Conservation (phyloP, 2,797 vertebrate species). For the Sciurus vulgaris region DNA sequence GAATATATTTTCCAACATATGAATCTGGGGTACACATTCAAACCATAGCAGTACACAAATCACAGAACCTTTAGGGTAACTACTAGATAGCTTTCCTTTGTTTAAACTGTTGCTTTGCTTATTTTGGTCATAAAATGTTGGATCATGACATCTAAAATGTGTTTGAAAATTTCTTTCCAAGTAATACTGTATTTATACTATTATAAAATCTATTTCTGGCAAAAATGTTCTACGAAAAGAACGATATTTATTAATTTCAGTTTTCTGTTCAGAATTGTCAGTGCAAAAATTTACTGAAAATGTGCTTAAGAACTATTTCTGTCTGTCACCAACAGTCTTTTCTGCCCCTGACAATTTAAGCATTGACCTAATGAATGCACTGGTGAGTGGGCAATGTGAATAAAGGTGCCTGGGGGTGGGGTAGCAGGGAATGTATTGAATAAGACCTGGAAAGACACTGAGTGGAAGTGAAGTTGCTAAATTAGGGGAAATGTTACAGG, state of each 20-base stretch:
- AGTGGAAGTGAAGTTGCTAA: neutral
- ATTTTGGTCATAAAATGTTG: neutral
- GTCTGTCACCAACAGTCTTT: neutral
- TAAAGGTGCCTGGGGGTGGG: neutral
- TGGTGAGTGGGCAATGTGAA: neutral
- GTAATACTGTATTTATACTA: neutral
- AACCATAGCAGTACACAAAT: neutral
- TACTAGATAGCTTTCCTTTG: neutral
- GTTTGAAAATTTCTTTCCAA: neutral
- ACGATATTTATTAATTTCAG: neutral
- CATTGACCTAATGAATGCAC: neutral
- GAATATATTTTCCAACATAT: neutral
- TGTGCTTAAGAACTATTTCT: neutral
- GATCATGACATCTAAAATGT: neutral
- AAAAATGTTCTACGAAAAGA: neutral
- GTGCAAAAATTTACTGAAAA: neutral
- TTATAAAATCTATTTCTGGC: constrained; percentile 1
- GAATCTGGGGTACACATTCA: neutral
- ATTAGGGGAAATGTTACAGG: neutral
- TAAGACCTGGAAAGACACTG: neutral
- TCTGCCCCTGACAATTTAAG: neutral
- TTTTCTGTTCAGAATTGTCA: constrained; percentile 2
- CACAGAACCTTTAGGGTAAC: neutral
- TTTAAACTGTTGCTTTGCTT: neutral
- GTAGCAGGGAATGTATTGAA: neutral